Evolutionary conservation across 2,888 invertebrate genomes (phyloP).

Genomic region (Tetramorium bicarinatum): DNA sequence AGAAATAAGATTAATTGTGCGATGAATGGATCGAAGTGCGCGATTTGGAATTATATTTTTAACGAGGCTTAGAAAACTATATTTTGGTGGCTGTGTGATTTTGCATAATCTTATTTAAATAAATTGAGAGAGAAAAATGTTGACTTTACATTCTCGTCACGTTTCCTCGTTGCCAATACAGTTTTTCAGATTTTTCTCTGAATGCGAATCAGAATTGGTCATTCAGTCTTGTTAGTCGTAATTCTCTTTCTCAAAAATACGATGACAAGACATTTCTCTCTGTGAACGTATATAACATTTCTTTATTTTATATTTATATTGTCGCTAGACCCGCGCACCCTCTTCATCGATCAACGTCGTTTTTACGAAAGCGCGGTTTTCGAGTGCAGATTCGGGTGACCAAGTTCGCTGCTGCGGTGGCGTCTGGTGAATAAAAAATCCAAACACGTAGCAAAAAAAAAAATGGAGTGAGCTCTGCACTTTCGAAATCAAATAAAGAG

Average conservation of each 20-base stretch:
- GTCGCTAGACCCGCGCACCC: not conserved
- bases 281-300: not conserved
- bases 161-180: not conserved
- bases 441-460: slow-evolving; percentile 16
- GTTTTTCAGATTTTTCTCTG: not conserved
- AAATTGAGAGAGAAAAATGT: not conserved
- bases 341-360: slow-evolving; percentile 37
- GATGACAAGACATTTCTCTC: not conserved
- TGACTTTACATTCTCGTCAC: not conserved
- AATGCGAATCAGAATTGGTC: not conserved
- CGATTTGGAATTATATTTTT: not conserved
- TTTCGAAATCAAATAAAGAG: slow-evolving; percentile 32
- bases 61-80: not conserved
- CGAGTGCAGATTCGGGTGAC: slow-evolving; percentile 2
- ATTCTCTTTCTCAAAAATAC: not conserved
- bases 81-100: not conserved
- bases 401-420: slow-evolving; percentile 4
- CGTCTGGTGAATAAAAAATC: slow-evolving; percentile 1
- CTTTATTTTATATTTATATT: slow-evolving; percentile 13
- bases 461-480: not conserved
- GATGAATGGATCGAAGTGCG: not conserved
- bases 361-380: slow-evolving; percentile 1
- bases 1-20: not conserved
- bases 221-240: not conserved
- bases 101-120: not conserved